Evolutionary conservation across 2,797 vertebrate species (phyloP), one percentile per base, ranked within the genome.

Genomic region (Hoplostethus atlanticus): DNA sequence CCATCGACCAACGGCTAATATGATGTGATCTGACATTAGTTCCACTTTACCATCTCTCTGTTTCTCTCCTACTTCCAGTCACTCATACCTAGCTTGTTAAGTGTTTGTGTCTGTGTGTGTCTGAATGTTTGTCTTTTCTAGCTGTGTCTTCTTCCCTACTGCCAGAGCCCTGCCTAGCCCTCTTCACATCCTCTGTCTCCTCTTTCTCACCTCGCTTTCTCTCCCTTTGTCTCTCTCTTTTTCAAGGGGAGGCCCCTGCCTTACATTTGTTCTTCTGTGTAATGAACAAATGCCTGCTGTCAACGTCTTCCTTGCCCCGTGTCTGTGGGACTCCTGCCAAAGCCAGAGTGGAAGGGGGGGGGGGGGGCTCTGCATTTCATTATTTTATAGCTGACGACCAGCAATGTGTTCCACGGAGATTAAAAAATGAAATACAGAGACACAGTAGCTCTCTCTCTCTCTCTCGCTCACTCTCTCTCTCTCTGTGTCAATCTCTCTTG

Each of bases 331-430:
- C 51, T 69, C 64, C 83, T 86, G 84, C 87, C 86, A 91, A 90
- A 87, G 82, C 76, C 64, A 52, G 75, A 80, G 76, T 64, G 76
- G 28, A 36, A 74, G 70, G 12, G 71, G 69, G 71, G 30, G 60
- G 44, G n/a, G 46, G 8, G 5, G 40, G 66, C 71, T 58, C 68
- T 60, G 76, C 84, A 85, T 90, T 73, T 89, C 85, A 90, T 87
- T 89, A 89, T 84, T 90, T 90, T 85, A 81, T 61, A 79, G 89
- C 86, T 91, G 91, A 88, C 72, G 77, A 88, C 77, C 82, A 59
- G 89, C 86, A 92, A 85, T 85, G 76, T 90, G 87, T 70, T 84
- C 82, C 30, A 30, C 40, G 53, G 63, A 91, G 89, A 91, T 88
- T 85, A 86, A 78, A 86, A 87, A 70, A 84, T 57, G 55, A 85